Evolutionary conservation across 2,888 invertebrate genomes (phyloP).

Genomic region (Laothoe populi): DNA sequence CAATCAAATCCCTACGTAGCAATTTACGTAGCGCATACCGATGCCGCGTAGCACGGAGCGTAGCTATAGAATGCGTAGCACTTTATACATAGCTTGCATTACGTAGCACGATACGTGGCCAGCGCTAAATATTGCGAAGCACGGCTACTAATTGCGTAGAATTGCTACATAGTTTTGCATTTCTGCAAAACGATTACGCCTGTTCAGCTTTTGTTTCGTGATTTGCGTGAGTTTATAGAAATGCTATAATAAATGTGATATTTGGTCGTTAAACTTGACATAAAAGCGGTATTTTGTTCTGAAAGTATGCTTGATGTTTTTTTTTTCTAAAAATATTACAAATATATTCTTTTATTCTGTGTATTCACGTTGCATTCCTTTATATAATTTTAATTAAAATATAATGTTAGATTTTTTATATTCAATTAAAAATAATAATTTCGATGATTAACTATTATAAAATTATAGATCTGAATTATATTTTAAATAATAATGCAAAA

Average conservation of each 20-base stretch:
- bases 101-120: slow-evolving; percentile 1
- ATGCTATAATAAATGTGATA: slow-evolving; percentile 2
- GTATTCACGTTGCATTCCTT: too few species aligned
- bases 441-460: not conserved
- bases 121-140: slow-evolving; percentile 19
- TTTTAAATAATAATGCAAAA: slow-evolving; percentile 14
- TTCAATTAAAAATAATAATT: not conserved
- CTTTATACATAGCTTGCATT: not conserved
- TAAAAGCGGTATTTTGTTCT: not conserved
- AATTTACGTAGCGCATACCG: slow-evolving; percentile 16
- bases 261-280: not conserved
- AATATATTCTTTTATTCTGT: too few species aligned
- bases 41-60: not conserved
- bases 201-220: slow-evolving; percentile 4
- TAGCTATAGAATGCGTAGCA: slow-evolving; percentile 4
- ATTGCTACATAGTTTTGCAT: slow-evolving; percentile 7
- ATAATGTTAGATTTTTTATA: too few species aligned
- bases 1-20: slow-evolving; percentile 14
- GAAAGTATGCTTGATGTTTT: too few species aligned
- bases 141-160: slow-evolving; percentile 20
- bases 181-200: slow-evolving; percentile 1
- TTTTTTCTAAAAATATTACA: too few species aligned
- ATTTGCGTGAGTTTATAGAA: slow-evolving; percentile 2
- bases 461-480: not conserved
- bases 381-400: too few species aligned